Base-by-base conservation (phyloP, 1,140 invertebrate species). In the Ceratina australensis region DNA sequence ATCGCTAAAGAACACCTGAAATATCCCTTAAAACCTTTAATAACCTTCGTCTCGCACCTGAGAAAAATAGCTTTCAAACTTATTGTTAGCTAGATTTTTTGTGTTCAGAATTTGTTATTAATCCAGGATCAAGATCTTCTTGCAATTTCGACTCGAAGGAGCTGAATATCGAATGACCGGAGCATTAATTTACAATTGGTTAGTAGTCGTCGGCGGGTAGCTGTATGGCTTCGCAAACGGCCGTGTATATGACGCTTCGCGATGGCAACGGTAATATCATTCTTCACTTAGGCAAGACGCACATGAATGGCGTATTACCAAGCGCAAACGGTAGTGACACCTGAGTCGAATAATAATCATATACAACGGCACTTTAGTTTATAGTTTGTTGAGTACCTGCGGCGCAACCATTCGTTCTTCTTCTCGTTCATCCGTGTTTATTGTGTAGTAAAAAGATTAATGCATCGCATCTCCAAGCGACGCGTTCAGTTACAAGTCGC, bases 321-420 rank as follows among this genome's bases (percentile, higher is more conserved):
- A 4, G 10, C 12, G 68, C 68, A 42, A 78, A 78, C 76, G 76
- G 76, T 72, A 78, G 76, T 72, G 76, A 78, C 76, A 78, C 68
- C 69, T 72, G 76, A 72, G 49, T 50, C 33, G 76, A 42, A 42
- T 22, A 72, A 78, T 72, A 78, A 78, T 78, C 76, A 60, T 78
- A 78, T 78, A 78, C 76, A 78, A 78, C 68, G 69, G 76, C 60
- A 72, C 50, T 78, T 78, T 42, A 57, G 50, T 78, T 78, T 78
- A 78, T 63, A 72, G 68, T 78, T 78, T 65, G 76, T 72, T 57
- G 76, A 78, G 76, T 16, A 18, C 22, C n/a, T 7, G 60, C 57
- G 20, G 13, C 20, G 8, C 26, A 20, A 22, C 52, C 66, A 22
- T 63, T 60, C 56, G 16, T 54, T 71, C 52, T 61, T 77, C 61